Conservation (phyloP, 35 echinoderm and acorn worm species). For the Antedon bifida region DNA sequence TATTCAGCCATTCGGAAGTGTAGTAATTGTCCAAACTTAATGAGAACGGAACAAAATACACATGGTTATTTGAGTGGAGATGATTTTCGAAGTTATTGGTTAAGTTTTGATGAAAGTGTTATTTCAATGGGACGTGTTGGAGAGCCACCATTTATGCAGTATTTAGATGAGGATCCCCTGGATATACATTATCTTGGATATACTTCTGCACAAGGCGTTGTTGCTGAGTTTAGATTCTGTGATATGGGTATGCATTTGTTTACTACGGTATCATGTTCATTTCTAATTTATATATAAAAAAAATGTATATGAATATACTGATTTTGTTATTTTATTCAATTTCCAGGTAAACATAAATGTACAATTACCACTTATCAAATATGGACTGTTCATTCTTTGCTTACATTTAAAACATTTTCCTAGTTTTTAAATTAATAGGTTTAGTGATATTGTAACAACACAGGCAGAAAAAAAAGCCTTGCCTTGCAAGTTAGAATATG, state of each 20-base stretch:
- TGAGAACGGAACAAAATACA: neutral
- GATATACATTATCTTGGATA: neutral
- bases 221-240: conserved; percentile 1
- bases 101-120: neutral
- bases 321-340: too few relatives aligned
- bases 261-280: too few relatives aligned
- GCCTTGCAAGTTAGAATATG: too few relatives aligned
- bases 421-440: too few relatives aligned
- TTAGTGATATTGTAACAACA: too few relatives aligned
- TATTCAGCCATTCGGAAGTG: neutral
- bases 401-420: too few relatives aligned
- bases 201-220: neutral
- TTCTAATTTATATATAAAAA: too few relatives aligned
- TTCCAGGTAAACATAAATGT: too few relatives aligned
- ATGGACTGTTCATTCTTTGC: too few relatives aligned
- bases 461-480: too few relatives aligned
- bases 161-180: neutral
- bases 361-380: too few relatives aligned
- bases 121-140: neutral
- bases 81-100: neutral
- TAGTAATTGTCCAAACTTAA: neutral
- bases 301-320: too few relatives aligned
- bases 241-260: neutral
- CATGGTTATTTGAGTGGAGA: neutral
- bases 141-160: neutral